Evolutionary conservation across 2,888 invertebrate genomes (phyloP), one percentile per base, ranked within the genome.

Genomic region (Oligia fasciuncula): DNA sequence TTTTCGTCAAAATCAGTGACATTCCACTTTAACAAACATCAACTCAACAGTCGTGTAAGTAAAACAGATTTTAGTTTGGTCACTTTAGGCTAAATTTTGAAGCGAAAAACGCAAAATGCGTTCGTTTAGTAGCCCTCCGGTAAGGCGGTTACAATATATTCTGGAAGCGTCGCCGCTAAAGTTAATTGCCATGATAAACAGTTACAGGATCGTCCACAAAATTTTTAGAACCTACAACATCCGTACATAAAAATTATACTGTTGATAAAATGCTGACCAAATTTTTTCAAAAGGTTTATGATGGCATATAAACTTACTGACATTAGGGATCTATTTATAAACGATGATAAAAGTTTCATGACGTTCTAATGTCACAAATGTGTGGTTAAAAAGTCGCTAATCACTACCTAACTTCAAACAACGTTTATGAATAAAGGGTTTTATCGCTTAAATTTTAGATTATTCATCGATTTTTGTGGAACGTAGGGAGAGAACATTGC

Each of bases 181-280:
- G 91, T 92, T 94, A 94, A 94, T 93, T 93, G 93, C 93, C 89
- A 88, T 88, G 92, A 93, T 92, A 93, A 94, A 93, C 92, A 91
- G 89, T 92, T 91, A 90, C 86, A 87, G 88, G 84, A 91, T 91
- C 90, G 90, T 83, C 81, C 86, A 80, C 85, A 79, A 88, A 85
- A 79, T 79, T 79, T 77, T 80, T 85, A 81, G 83, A 74, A 74
- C 75, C 66, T 83, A 81, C 80, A 78, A 87, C 83, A 84, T 83
- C 67, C 77, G 82, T 85, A 83, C 77, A 83, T 82, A 80, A 83
- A 86, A 87, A 67, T 62, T 79, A 79, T 63, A 49, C 60, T 75
- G 78, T 72, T 81, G 62, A 67, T 85, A 81, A 75, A 87, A 85
- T 69, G 60, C 67, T 77, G 65, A 77, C 79, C 69, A 79, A 62